Conservation (phyloP, 2,888 invertebrate genomes). For the Catonia carolina region DNA sequence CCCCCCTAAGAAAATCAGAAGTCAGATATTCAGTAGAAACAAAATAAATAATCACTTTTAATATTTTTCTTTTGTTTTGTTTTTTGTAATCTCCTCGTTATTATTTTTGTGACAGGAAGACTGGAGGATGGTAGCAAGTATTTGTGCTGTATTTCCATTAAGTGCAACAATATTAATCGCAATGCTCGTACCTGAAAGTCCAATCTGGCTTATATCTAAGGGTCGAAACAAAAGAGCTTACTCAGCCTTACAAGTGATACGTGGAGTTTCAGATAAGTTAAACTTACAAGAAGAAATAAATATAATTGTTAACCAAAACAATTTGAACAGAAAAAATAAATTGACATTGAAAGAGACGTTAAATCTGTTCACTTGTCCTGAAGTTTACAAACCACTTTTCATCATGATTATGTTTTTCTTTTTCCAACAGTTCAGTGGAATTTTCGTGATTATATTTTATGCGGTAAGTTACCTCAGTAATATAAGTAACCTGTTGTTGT, state of each 20-base stretch:
- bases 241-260: constrained; percentile 24
- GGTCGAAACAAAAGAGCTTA: constrained; percentile 45
- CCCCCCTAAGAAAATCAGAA: no score
- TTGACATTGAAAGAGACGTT: constrained; percentile 26
- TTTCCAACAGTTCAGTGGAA: constrained; percentile 52
- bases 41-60: no score
- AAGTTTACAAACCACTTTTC: constrained; percentile 44
- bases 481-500: no score
- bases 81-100: no score
- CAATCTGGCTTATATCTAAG: constrained; percentile 47
- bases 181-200: constrained; percentile 48
- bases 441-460: constrained; percentile 51
- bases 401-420: constrained; percentile 48
- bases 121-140: constrained; percentile 31
- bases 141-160: constrained; percentile 39
- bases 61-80: no score
- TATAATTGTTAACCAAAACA: constrained; percentile 23
- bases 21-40: no score
- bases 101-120: constrained; percentile 28
- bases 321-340: constrained; percentile 19
- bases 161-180: constrained; percentile 41
- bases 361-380: constrained; percentile 32
- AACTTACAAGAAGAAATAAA: constrained; percentile 29
- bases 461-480: constrained; percentile 42
- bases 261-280: constrained; percentile 24